phyloP scores from a whole-genome alignment of 2,888 invertebrate genomes.

The Subacronicta megacephala region DNA sequence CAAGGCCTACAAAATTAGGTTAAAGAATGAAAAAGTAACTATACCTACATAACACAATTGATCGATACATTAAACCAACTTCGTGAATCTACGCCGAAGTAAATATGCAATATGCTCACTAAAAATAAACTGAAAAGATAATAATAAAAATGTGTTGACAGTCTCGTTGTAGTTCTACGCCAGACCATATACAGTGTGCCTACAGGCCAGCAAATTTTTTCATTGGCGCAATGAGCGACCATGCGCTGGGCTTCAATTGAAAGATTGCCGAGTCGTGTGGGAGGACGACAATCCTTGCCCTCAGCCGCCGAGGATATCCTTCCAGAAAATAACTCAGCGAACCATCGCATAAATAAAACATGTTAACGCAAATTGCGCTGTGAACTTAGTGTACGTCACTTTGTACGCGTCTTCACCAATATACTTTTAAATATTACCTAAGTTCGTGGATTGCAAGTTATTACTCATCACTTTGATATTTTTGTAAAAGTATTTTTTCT shows the following conservation, averaged over 20 bases:
- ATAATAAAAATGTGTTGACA: constrained; percentile 22
- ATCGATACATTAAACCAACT: neutral
- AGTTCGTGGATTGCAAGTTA: neutral
- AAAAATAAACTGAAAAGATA: constrained; percentile 27
- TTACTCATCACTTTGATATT: neutral
- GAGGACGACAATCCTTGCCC: constrained; percentile 84
- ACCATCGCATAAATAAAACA: constrained; percentile 64
- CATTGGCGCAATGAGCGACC: constrained; percentile 86
- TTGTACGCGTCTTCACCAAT: constrained; percentile 1
- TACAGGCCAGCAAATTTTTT: constrained; percentile 81
- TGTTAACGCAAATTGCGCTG: constrained; percentile 30
- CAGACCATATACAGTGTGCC: constrained; percentile 50
- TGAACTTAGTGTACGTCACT: constrained; percentile 16
- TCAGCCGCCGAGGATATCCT: constrained; percentile 85
- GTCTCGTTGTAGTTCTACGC: constrained; percentile 30
- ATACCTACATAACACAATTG: neutral
- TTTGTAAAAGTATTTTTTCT: too few species aligned
- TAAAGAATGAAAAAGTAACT: constrained; percentile 39
- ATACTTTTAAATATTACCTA: neutral
- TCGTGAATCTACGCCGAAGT: constrained; percentile 3
- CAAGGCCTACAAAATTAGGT: constrained; percentile 75
- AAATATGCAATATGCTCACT: neutral
- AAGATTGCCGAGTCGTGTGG: constrained; percentile 85
- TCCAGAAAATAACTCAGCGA: constrained; percentile 81
- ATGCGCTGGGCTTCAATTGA: constrained; percentile 84